phyloP scores from a whole-genome alignment of 2,888 invertebrate genomes.

The Atherix ibis region DNA sequence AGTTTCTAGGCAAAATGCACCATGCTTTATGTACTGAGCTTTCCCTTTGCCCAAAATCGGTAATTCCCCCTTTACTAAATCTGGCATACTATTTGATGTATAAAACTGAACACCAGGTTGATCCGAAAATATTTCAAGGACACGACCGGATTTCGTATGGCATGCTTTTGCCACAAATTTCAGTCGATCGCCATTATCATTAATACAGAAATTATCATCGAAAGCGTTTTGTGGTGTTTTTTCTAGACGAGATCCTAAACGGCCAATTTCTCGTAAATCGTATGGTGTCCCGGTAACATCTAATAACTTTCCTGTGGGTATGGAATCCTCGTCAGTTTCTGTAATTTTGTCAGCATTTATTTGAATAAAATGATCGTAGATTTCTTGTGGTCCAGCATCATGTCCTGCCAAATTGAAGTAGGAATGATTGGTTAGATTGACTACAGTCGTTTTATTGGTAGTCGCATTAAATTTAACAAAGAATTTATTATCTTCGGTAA shows the following conservation, averaged over 20 bases:
- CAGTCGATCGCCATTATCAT: constrained; percentile 13
- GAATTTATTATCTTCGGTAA: constrained; percentile 59
- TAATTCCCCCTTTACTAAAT: constrained; percentile 33
- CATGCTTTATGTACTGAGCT: constrained; percentile 53
- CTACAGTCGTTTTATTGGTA: constrained; percentile 60
- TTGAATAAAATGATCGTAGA: constrained; percentile 52
- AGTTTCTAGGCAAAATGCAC: constrained; percentile 76
- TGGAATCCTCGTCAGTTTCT: constrained; percentile 48
- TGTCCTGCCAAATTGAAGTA: constrained; percentile 92
- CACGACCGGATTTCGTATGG: constrained; percentile 55
- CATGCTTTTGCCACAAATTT: constrained; percentile 47
- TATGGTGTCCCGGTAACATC: constrained; percentile 53
- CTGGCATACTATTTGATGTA: constrained; percentile 61
- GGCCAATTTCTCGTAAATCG: constrained; percentile 53
- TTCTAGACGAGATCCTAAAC: constrained; percentile 49
- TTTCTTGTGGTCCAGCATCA: constrained; percentile 40
- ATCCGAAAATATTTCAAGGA: constrained; percentile 64
- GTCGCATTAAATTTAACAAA: constrained; percentile 59
- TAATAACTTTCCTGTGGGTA: constrained; percentile 56
- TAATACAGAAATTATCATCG: constrained; percentile 70
- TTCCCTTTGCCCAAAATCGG: constrained; percentile 54
- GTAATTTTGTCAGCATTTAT: constrained; percentile 67
- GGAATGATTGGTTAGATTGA: constrained; percentile 77
- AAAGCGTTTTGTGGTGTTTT: constrained; percentile 56
- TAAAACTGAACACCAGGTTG: constrained; percentile 88